phyloP scores from a whole-genome alignment of 1,140 invertebrate genomes.

The Sweltsa coloradensis region DNA sequence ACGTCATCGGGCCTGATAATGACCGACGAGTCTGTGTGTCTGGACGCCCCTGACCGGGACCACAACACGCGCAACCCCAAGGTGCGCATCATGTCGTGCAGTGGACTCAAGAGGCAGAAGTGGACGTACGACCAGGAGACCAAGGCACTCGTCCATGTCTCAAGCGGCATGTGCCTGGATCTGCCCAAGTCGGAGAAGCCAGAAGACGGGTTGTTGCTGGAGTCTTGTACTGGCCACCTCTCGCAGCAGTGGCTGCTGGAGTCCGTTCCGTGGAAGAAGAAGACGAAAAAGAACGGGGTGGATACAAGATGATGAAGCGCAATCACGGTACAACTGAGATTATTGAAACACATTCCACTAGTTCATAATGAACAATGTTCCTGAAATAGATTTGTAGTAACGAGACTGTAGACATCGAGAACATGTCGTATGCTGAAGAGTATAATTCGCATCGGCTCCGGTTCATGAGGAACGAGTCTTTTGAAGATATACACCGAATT shows the following conservation, averaged over 20 bases:
- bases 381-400: no score
- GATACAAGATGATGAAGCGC: no score
- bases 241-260: constrained; percentile 6
- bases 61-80: constrained; percentile 28
- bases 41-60: constrained; percentile 47
- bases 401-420: no score
- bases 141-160: background rate
- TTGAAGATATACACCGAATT: no score
- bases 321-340: no score
- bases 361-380: no score
- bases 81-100: constrained; percentile 54
- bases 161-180: constrained; percentile 7
- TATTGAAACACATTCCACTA: no score
- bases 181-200: background rate
- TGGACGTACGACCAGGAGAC: constrained; percentile 39
- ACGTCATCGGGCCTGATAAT: constrained; percentile 48
- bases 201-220: background rate
- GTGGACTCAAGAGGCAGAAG: constrained; percentile 41
- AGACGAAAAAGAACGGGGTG: no score
- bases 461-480: no score
- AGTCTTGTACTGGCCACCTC: background rate
- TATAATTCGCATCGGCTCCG: no score
- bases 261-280: constrained; percentile 8
- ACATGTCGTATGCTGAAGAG: no score
- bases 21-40: constrained; percentile 60